Percentiles rank a stretch among this genome's conserved stretches.
Conservation (phyloP, 2,113 vertebrate species). For the Taxidea taxus region DNA sequence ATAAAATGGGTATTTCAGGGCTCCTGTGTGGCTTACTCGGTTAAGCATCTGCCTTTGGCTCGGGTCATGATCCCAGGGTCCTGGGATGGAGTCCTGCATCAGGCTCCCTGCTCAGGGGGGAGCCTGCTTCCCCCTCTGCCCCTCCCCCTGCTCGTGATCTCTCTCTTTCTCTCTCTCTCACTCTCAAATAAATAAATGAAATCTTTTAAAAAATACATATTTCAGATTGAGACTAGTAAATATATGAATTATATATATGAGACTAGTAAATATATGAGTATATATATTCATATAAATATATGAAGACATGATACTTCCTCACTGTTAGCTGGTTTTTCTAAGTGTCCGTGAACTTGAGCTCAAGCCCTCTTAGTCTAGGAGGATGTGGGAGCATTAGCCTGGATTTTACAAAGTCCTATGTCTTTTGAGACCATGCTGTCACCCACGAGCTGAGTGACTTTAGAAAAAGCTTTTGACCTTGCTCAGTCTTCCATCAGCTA, state of each 20-base stretch:
- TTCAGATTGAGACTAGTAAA: not conserved
- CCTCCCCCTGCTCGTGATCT: not conserved
- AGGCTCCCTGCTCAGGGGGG: not conserved
- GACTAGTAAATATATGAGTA: not conserved
- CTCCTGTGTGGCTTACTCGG: not conserved
- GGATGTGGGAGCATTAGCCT: not conserved
- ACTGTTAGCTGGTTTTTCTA: not conserved
- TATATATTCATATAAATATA: not conserved
- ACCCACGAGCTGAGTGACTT: not conserved
- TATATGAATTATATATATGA: not conserved
- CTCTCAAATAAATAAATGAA: not conserved
- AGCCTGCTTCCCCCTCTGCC: not conserved
- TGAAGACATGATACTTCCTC: not conserved
- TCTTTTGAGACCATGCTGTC: not conserved
- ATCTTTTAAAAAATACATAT: not conserved
- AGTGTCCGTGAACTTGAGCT: not conserved
- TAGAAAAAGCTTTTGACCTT: conserved; percentile 34
- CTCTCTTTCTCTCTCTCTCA: not conserved
- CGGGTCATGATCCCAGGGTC: not conserved
- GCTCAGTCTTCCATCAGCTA: not conserved
- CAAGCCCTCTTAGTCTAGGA: not conserved
- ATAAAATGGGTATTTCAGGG: not conserved
- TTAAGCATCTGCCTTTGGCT: not conserved
- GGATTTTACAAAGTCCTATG: not conserved
- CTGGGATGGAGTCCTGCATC: not conserved